These are phyloP conservation scores for Eumeta japonica DNA, from an alignment of 1,140 invertebrate genomes.

Conservation along the genomic window DNA sequence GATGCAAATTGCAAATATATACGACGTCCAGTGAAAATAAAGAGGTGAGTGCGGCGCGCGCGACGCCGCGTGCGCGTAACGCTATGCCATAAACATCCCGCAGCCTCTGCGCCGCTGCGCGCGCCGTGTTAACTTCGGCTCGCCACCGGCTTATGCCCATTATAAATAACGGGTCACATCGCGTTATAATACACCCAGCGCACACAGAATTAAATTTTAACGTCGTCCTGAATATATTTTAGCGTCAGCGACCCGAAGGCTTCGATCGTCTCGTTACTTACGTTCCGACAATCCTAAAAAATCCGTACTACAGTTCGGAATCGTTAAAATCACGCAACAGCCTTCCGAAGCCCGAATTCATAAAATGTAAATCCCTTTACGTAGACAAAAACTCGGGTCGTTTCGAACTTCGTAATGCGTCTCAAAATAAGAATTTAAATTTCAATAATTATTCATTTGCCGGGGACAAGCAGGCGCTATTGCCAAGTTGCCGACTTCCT, in stretches of 20 bases:
- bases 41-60: constrained; percentile 23
- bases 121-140: not conserved
- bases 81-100: constrained; percentile 24
- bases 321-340: no score
- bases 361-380: no score
- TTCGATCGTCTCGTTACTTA: no score
- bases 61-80: constrained; percentile 28
- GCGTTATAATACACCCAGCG: no score
- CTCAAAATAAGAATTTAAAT: constrained; percentile 34
- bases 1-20: no score
- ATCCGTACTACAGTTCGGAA: no score
- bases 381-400: no score
- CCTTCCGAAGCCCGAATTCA: no score
- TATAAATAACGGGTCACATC: no score
- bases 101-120: constrained; percentile 5
- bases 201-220: constrained; percentile 20
- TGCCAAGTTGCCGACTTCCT: constrained; percentile 27
- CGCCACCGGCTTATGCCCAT: constrained; percentile 5
- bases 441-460: constrained; percentile 35
- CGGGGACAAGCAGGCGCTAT: constrained; percentile 27
- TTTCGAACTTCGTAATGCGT: constrained; percentile 28
- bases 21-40: constrained; percentile 21
- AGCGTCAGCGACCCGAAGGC: no score
- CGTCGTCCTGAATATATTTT: no score
- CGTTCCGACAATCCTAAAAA: no score